Conservation (phyloP, 2,113 vertebrate genomes). For the Sterrhoptilus dennistouni region DNA sequence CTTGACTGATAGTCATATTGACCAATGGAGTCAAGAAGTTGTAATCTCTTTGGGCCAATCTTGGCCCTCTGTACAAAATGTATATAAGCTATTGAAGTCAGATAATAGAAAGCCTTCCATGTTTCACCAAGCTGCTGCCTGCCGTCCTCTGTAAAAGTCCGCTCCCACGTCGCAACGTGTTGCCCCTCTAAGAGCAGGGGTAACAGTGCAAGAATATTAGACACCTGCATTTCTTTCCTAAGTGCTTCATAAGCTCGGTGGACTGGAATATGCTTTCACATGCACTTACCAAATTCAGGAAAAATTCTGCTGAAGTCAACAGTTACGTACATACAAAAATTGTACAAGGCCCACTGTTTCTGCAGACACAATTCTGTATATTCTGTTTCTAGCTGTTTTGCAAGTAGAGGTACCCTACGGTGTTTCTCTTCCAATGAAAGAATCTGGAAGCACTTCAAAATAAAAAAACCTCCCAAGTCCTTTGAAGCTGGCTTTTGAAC, state of each 20-base stretch:
- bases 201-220: not conserved
- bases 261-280: not conserved
- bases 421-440: not conserved
- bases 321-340: not conserved
- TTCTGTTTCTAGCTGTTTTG: not conserved
- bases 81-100: too few species aligned
- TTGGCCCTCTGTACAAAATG: too few species aligned
- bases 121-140: too few species aligned
- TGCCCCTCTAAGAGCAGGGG: too few species aligned
- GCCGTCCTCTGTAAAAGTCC: too few species aligned
- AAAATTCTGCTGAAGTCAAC: not conserved
- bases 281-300: not conserved
- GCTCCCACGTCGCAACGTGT: too few species aligned
- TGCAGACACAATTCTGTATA: not conserved
- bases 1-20: too few species aligned
- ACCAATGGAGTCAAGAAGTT: too few species aligned
- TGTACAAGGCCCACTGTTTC: not conserved
- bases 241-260: not conserved
- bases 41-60: too few species aligned
- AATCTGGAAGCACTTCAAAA: not conserved
- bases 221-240: not conserved
- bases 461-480: not conserved
- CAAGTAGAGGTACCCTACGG: not conserved
- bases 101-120: too few species aligned
- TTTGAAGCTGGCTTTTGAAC: conserved; percentile 27